phyloP scores from a whole-genome alignment of 2,113 vertebrate species.

The Vidua chalybeata region DNA sequence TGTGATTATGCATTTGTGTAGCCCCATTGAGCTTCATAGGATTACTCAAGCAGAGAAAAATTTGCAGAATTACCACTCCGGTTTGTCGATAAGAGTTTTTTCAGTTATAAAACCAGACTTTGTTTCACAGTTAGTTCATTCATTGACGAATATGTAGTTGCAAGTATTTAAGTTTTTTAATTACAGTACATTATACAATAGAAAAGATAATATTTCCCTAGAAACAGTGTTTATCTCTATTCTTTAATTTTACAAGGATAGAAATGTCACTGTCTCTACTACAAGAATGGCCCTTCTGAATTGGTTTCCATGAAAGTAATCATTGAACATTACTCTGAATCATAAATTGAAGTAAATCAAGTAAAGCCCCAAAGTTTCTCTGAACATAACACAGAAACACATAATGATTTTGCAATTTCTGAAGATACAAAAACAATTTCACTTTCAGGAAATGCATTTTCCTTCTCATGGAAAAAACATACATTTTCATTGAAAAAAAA shows the following conservation, averaged over 20 bases:
- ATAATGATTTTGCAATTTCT: neutral
- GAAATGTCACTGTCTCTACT: constrained; percentile 10
- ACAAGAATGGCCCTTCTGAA: constrained; percentile 16
- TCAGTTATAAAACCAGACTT: neutral
- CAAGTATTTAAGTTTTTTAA: constrained; percentile 28
- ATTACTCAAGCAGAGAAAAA: constrained; percentile 22
- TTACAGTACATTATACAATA: neutral
- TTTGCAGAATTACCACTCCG: constrained; percentile 2
- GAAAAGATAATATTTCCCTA: constrained; percentile 38
- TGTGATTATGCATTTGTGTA: neutral
- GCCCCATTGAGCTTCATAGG: neutral
- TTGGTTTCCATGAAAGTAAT: neutral
- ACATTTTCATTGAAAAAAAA: neutral
- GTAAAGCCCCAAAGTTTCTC: neutral
- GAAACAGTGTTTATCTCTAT: constrained; percentile 18
- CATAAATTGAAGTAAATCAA: neutral
- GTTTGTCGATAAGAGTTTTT: neutral
- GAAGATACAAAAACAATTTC: neutral
- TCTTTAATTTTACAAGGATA: neutral
- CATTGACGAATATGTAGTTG: neutral
- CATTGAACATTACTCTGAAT: neutral
- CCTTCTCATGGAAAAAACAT: neutral
- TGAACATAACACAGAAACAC: neutral
- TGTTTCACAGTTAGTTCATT: neutral
- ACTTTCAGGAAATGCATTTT: neutral